Evolutionary conservation across 2,888 invertebrate genomes (phyloP).

Genomic region (Chrysolina oricalcia): DNA sequence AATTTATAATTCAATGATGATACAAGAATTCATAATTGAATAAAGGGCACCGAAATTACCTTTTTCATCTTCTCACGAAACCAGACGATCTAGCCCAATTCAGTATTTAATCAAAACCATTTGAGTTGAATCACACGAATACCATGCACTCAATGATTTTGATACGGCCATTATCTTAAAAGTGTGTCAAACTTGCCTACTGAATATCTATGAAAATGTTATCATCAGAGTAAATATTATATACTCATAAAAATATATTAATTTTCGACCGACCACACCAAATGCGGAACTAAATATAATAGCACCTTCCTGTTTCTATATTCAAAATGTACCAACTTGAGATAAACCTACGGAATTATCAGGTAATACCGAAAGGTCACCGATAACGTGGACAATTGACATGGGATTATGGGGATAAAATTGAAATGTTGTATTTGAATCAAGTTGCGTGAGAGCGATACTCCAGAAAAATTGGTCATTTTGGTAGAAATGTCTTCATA

Average conservation of each 20-base stretch:
- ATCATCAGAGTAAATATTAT: not conserved
- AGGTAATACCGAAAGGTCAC: slow-evolving; percentile 9
- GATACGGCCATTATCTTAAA: not conserved
- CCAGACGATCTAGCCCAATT: not conserved
- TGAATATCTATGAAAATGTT: slow-evolving; percentile 15
- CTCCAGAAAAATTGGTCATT: slow-evolving; percentile 8
- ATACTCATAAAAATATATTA: no score
- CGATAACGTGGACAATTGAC: slow-evolving; percentile 29
- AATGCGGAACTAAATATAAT: slow-evolving; percentile 7
- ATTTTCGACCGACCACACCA: not conserved
- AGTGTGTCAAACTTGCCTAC: slow-evolving; percentile 4
- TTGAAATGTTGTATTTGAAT: slow-evolving; percentile 41
- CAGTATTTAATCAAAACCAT: not conserved
- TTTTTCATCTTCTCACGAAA: not conserved
- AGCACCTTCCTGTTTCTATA: slow-evolving; percentile 3
- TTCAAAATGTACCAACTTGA: not conserved
- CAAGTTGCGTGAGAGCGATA: slow-evolving; percentile 31
- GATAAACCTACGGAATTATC: not conserved
- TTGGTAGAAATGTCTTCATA: not conserved
- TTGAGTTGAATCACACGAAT: not conserved
- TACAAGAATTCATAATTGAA: not conserved
- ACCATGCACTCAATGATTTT: not conserved
- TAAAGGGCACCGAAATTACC: not conserved
- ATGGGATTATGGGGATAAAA: slow-evolving; percentile 37
- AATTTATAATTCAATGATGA: not conserved